Evolutionary conservation across 2,113 vertebrate genomes (phyloP), one percentile per base, ranked within the genome.

Genomic region (Leucoraja erinaceus): DNA sequence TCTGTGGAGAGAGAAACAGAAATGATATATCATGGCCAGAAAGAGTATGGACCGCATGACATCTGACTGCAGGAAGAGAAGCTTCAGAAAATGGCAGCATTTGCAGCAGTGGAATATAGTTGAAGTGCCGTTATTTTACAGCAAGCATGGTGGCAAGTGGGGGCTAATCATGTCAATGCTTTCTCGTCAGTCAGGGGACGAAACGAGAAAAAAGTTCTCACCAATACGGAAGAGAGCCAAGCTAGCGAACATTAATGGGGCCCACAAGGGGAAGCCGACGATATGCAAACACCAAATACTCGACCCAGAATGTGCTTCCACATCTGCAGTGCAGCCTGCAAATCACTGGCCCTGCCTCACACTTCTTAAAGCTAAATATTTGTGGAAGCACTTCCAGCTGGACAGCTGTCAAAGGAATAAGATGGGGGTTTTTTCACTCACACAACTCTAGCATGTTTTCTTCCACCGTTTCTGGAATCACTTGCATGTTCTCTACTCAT

Each of bases 351-450:
- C 83, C 56, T 86, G 83, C 56, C 83, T 86, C 83, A 86, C 56
- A 86, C 83, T 86, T 86, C 28, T 86, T 31, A 61, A 86, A 86
- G 11, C 56, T 86, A 86, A 86, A 86, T 86, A 86, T 86, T 86
- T 86, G 83, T 59, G n/a, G 83, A 86, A 86, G 59, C 83, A 86
- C 83, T 86, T 86, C 83, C 83, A 86, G 61, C 83, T 86, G 83
- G 83, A n/a, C 25, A 16, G 83, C 28, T 63, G 83, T 59, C 83
- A 86, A 86, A 86, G 54, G 81, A 54, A 84, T 84, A 84, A 61
- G 28, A 47, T 47, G 38, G n/a, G n/a, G n/a, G 61, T 86, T 86
- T 56, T 61, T 86, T 86, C 54, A 61, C 81, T 86, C 56, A 61
- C 81, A 86, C 28, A 86, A 86, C 81, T 86, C 54, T 86, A 56